Evolutionary conservation across 2,797 vertebrate species (phyloP).

Genomic region (Serranus cabrilla): DNA sequence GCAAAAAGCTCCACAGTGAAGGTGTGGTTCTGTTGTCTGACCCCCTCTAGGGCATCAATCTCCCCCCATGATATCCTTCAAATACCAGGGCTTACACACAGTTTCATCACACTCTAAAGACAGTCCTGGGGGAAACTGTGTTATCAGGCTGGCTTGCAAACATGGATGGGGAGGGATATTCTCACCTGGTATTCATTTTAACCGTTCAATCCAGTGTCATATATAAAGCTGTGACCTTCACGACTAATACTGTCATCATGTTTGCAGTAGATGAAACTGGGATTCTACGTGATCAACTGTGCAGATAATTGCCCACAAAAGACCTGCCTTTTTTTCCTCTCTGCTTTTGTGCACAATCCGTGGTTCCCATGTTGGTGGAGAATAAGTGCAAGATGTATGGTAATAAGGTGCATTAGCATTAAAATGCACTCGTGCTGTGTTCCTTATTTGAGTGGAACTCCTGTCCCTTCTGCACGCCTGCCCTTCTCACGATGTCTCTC

Average conservation of each 20-base stretch:
- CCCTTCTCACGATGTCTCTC: neutral
- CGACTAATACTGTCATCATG: neutral
- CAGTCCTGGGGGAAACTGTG: neutral
- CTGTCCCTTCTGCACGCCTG: neutral
- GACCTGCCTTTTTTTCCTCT: constrained; percentile 4
- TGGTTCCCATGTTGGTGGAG: neutral
- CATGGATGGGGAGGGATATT: neutral
- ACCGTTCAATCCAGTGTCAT: neutral
- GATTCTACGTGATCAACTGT: neutral
- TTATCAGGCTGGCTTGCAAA: constrained; percentile 2
- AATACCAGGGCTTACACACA: neutral
- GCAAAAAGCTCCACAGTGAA: neutral
- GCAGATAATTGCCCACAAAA: constrained; percentile 10
- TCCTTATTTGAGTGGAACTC: constrained; percentile 20
- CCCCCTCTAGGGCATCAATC: neutral
- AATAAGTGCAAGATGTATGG: constrained; percentile 21
- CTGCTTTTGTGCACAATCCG: constrained; percentile 23
- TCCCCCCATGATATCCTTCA: neutral
- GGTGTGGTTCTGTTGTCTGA: neutral
- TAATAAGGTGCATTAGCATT: constrained; percentile 43
- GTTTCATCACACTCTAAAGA: constrained; percentile 10
- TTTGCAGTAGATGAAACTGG: neutral
- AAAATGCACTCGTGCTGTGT: constrained; percentile 27
- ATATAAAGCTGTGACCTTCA: constrained; percentile 5
- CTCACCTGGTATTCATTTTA: constrained; percentile 6